Conservation (phyloP, 2,797 vertebrate species). For the Rhinogobio ventralis region DNA sequence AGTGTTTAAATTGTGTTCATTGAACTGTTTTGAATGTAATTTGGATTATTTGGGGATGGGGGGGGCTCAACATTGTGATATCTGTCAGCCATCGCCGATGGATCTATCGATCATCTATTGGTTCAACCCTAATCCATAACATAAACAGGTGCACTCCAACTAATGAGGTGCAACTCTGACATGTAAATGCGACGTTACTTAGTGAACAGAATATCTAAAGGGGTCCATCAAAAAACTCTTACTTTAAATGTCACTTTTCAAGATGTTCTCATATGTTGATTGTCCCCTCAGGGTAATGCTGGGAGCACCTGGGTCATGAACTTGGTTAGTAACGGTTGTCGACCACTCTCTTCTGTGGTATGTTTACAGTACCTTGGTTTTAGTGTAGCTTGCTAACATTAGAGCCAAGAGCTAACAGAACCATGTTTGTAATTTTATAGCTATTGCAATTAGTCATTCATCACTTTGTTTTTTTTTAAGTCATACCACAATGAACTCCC, state of each 20-base stretch:
- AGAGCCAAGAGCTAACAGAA: not conserved
- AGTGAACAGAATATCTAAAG: not conserved
- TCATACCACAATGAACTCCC: not conserved
- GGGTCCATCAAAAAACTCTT: not conserved
- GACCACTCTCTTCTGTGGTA: not conserved
- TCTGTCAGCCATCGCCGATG: too few species aligned
- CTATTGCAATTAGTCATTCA: not conserved
- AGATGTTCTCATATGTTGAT: not conserved
- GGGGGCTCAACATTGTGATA: too few species aligned
- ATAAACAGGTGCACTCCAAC: too few species aligned
- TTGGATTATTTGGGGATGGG: too few species aligned
- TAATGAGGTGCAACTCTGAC: too few species aligned
- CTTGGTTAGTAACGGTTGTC: conserved; percentile 8
- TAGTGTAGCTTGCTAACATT: conserved; percentile 1
- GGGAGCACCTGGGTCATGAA: not conserved
- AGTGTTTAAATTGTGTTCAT: too few species aligned
- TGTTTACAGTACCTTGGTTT: conserved; percentile 5
- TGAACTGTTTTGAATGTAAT: too few species aligned
- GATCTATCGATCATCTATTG: too few species aligned
- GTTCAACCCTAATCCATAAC: too few species aligned
- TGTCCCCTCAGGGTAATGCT: not conserved
- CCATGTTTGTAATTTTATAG: conserved; percentile 16
- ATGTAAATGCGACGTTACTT: not conserved
- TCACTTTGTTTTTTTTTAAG: not conserved
- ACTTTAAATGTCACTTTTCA: not conserved